phyloP scores from a whole-genome alignment of 2,888 invertebrate genomes.

The Xanthia icteritia region DNA sequence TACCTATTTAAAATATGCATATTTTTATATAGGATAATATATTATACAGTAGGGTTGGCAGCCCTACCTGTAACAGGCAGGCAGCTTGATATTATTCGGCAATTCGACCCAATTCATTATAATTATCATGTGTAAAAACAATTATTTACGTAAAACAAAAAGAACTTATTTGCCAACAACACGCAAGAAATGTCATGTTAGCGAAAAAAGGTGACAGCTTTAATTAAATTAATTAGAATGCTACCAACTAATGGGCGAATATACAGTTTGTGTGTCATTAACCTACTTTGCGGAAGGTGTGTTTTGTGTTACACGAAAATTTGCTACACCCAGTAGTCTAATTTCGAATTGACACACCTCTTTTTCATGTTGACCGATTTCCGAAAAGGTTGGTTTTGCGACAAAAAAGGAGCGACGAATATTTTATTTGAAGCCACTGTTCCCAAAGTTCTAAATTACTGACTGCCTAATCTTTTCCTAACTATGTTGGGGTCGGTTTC shows the following conservation, averaged over 20 bases:
- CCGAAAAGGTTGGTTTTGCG: background rate
- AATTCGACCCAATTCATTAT: constrained; percentile 15
- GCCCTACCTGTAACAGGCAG: no score
- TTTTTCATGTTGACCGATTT: constrained; percentile 14
- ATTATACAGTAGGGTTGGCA: no score
- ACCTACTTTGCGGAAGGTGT: constrained; percentile 49
- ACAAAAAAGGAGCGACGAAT: background rate
- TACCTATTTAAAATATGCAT: no score
- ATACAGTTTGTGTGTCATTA: constrained; percentile 29
- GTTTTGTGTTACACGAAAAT: constrained; percentile 27
- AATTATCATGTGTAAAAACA: constrained; percentile 37
- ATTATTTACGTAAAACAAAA: constrained; percentile 27
- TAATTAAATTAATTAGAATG: constrained; percentile 47
- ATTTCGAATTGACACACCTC: constrained; percentile 28
- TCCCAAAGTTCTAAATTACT: no score
- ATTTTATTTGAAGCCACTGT: background rate
- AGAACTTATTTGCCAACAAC: constrained; percentile 19
- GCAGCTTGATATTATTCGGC: background rate
- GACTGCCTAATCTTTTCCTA: no score
- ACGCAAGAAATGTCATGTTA: constrained; percentile 34
- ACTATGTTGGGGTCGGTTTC: no score
- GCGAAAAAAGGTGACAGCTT: constrained; percentile 23
- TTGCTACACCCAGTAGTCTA: constrained; percentile 29
- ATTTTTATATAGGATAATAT: no score
- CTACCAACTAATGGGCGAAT: constrained; percentile 16